Evolutionary conservation across 1,140 invertebrate genomes (phyloP), one percentile per base, ranked within the genome.

Genomic region (Dendrolimus kikuchii): DNA sequence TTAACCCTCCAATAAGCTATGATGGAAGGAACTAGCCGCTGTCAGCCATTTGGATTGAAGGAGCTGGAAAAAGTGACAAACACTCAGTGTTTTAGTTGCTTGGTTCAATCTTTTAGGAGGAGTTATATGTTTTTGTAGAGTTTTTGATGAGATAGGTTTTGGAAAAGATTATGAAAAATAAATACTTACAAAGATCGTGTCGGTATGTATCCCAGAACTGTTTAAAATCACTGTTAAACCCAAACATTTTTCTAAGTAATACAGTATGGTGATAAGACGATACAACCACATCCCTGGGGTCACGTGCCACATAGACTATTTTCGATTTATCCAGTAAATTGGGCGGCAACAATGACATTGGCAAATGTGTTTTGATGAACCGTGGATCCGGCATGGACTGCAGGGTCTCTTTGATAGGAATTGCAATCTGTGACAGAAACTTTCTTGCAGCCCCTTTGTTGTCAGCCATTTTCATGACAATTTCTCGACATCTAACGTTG

Each of bases 141-240:
- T n/a, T n/a, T n/a, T 23, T 23, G 23, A 3, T 23, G 23, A 23
- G 23, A 23, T 23, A 23, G 23, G 3, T 23, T 23, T 23, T 23
- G 23, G 3, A 2, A 23, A 23, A 23, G 23, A 23, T 23, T 23
- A 23, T 23, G 23, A 23, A 23, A 23, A 2, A 23, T 23, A 23
- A 23, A 23, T 40, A 68, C 68, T 79, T 82, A 94, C 93, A 89
- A 71, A 92, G 84, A 79, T 91, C 90, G 36, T 89, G 88, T 55
- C 92, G 70, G 73, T 95, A 95, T 59, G 90, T 91, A 42, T 92
- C 77, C 89, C 92, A 94, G 77, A 92, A 95, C 51, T 89, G 89
- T 45, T 89, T 74, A 65, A 95, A 94, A 60, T 92, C 89, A 4
- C 92, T 92, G 3, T 74, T 55, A 64, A 90, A 95, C 38, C 90